A percentile compares a stretch with the other conserved stretches of the same genome.
Conservation (phyloP, 2,797 vertebrate species). For the Lacerta agilis region DNA sequence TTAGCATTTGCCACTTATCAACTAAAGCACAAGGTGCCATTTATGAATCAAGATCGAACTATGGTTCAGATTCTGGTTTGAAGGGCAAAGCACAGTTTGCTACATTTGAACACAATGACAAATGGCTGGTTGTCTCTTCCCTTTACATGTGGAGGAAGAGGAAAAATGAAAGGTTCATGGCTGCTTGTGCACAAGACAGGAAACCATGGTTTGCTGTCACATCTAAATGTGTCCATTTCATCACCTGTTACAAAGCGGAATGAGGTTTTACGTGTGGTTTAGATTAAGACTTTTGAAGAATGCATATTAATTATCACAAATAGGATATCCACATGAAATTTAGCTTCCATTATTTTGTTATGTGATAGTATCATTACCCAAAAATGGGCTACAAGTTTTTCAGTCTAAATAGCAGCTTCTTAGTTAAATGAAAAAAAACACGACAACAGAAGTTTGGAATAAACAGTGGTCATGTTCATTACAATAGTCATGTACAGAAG, state of each 20-base stretch:
- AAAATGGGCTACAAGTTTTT: not conserved
- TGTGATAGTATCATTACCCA: not conserved
- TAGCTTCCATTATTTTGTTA: not conserved
- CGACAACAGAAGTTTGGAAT: not conserved
- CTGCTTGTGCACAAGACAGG: too few species aligned
- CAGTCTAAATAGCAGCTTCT: not conserved
- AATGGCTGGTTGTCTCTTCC: too few species aligned
- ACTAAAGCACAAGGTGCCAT: not conserved
- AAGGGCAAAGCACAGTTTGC: too few species aligned
- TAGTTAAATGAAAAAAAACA: not conserved
- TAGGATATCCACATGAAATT: not conserved
- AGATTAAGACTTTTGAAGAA: not conserved
- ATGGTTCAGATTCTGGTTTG: too few species aligned
- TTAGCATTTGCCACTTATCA: not conserved
- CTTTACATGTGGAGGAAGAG: too few species aligned
- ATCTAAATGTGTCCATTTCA: too few species aligned
- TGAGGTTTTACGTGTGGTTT: not conserved
- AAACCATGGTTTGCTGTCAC: too few species aligned
- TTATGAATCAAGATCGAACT: not conserved
- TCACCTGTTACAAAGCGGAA: not conserved
- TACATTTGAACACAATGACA: too few species aligned
- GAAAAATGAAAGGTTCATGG: too few species aligned
- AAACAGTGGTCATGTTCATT: constrained; percentile 16
- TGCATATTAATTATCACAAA: too few species aligned
- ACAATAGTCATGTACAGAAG: not conserved